Evolutionary conservation across 2,797 vertebrate species (phyloP).

Genomic region (Esox masquinongy): DNA sequence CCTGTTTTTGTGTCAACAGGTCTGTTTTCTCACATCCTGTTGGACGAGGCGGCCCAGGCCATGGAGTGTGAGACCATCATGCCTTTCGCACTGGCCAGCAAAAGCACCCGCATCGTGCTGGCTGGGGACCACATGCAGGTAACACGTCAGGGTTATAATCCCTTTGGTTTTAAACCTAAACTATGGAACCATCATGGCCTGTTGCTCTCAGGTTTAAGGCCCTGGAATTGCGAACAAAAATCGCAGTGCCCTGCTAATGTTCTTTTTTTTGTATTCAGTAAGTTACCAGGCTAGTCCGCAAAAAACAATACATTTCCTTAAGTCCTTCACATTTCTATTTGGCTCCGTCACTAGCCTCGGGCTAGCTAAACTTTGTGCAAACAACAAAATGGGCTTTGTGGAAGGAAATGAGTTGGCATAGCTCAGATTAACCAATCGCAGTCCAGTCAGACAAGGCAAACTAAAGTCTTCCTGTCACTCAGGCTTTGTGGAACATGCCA

Average conservation of each 20-base stretch:
- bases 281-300: not conserved
- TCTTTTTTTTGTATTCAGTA: not conserved
- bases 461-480: conserved; percentile 32
- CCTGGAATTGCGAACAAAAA: too few species aligned
- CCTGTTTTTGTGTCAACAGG: conserved; percentile 70
- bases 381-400: too few species aligned
- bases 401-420: not conserved
- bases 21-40: conserved; percentile 94
- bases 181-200: too few species aligned
- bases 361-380: not conserved
- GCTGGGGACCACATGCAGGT: conserved; percentile 99
- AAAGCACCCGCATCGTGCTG: conserved; percentile 91
- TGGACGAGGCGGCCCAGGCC: conserved; percentile 98
- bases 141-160: conserved; percentile 20
- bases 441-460: conserved; percentile 34
- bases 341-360: not conserved
- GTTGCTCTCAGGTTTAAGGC: too few species aligned
- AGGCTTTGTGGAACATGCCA: conserved; percentile 33
- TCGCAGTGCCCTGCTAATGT: too few species aligned
- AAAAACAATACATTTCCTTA: not conserved
- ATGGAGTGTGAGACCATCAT: conserved; percentile 99
- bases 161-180: too few species aligned
- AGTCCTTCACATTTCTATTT: conserved; percentile 21
- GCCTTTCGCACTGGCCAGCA: conserved; percentile 94
- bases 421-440: not conserved